Evolutionary conservation across 2,113 vertebrate species (phyloP).

Genomic region (Amphiprion ocellaris): DNA sequence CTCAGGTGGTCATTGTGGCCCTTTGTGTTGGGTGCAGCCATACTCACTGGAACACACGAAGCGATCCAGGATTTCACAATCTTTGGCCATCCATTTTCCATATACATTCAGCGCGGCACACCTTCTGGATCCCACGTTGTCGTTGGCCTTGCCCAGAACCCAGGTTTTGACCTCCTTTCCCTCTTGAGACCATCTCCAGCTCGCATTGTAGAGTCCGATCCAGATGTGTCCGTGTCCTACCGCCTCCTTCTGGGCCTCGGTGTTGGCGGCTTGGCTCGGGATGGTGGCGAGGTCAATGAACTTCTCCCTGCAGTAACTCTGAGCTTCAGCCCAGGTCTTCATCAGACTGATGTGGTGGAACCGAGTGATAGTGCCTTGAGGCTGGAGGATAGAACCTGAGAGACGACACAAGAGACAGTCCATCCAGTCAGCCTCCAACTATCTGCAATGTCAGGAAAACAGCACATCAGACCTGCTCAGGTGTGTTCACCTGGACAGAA

Average conservation of each 20-base stretch:
- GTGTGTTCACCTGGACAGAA: too few relatives aligned
- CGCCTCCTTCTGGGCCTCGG: neutral
- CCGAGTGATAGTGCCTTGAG: neutral
- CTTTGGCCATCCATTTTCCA: too few relatives aligned
- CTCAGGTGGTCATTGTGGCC: too few relatives aligned
- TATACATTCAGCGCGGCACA: too few relatives aligned
- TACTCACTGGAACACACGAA: constrained; percentile 48
- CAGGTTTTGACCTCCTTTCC: too few relatives aligned
- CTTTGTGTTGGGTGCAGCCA: too few relatives aligned
- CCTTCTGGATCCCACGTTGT: too few relatives aligned
- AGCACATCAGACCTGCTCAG: too few relatives aligned
- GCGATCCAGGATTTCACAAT: rapidly evolving
- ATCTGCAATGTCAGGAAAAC: neutral
- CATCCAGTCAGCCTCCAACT: too few relatives aligned
- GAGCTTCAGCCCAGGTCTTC: constrained; percentile 19
- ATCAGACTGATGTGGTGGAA: rapidly evolving
- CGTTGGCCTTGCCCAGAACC: too few relatives aligned
- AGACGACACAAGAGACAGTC: neutral
- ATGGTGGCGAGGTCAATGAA: constrained; percentile 44
- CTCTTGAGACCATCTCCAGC: constrained; percentile 24
- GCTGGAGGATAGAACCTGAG: neutral
- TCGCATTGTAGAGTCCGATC: constrained; percentile 30
- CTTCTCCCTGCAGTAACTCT: constrained; percentile 7
- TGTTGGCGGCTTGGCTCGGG: rapidly evolving
- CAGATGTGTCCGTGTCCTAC: neutral